Evolutionary conservation across 2,113 vertebrate species (phyloP), one percentile per base, ranked within the genome.

Genomic region (Phocoena phocoena): DNA sequence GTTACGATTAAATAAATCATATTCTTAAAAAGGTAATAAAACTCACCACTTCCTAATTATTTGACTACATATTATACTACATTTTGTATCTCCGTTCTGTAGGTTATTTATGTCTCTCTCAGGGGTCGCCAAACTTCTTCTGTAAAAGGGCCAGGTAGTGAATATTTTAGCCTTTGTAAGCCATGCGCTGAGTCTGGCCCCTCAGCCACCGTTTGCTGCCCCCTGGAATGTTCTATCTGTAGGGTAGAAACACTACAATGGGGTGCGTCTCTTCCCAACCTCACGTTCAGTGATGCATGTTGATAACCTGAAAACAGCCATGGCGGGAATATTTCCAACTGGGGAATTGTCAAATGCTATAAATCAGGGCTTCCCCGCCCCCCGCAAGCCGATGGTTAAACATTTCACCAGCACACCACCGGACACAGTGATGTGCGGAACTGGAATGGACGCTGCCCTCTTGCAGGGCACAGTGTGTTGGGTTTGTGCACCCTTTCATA

Each of bases 11-110:
- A 80, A 92, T 88, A 88, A 81, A 90, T n/a, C 47, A 28, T 63
- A 76, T 74, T 53, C 89, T 74, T 38, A 81, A 50, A 94, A 50
- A 77, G 41, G 77, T 79, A 93, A 68, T 95, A 81, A 90, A 89
- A 85, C 33, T 63, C 44, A 82, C 82, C 79, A 76, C 74, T 84
- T 96, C 71, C 79, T 93, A 85, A 91, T 90, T 50, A 80, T 47
- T 76, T 60, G 33, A 71, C 68, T 90, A 53, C 53, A 53, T 58
- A 26, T 70, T 76, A 79, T 38, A 60, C 58, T 33, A n/a, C 15
- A 53, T 53, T 53, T 53, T 53, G 55, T 67, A 33, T 83, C 55
- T 82, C 67, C 47, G 25, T 60, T 47, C 60, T 50, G 17, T 17
- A 82, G 31, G 36, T 93, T 95, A 88, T 93, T 85, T 93, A 80